A percentile compares a stretch with the other conserved stretches of the same genome.
These are phyloP conservation scores for Thunnus albacares DNA, from an alignment of 2,797 vertebrate species.

Conservation along the genomic window DNA sequence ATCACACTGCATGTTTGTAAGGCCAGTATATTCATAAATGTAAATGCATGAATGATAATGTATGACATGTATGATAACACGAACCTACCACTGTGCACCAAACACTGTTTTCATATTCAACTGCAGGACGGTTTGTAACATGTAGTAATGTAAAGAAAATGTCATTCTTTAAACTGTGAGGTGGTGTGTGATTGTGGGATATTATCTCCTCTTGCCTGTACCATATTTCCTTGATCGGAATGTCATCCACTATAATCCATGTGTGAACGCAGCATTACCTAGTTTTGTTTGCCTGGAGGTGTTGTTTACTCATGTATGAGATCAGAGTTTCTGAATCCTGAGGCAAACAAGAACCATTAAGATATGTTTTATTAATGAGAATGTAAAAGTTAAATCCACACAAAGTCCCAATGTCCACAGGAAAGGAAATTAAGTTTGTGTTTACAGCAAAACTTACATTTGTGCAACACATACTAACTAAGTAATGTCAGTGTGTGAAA, in stretches of 20 bases:
- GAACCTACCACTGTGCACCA: too few species aligned
- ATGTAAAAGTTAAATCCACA: conserved; percentile 6
- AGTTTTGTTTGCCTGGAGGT: conserved; percentile 11
- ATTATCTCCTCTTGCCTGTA: neutral
- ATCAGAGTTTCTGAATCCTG: conserved; percentile 34
- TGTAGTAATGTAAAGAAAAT: too few species aligned
- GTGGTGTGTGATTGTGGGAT: neutral
- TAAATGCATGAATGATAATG: too few species aligned
- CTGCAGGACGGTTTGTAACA: neutral
- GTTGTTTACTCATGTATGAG: conserved; percentile 26
- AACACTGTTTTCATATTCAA: neutral
- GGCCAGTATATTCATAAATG: neutral
- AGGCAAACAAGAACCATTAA: conserved; percentile 10
- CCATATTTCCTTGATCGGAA: neutral
- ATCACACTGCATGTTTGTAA: neutral
- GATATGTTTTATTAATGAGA: conserved; percentile 29
- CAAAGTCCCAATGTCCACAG: neutral
- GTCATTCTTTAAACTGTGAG: neutral
- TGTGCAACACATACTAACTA: neutral
- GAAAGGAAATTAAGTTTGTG: conserved; percentile 3
- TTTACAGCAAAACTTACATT: conserved; percentile 7
- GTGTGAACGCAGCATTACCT: neutral
- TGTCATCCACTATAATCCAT: conserved; percentile 2
- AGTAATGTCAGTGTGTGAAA: neutral
- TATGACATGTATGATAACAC: too few species aligned